A percentile compares a stretch with the other conserved stretches of the same genome.
Evolutionary conservation across 2,113 vertebrate genomes (phyloP).

Genomic region (Chaetura pelagica): DNA sequence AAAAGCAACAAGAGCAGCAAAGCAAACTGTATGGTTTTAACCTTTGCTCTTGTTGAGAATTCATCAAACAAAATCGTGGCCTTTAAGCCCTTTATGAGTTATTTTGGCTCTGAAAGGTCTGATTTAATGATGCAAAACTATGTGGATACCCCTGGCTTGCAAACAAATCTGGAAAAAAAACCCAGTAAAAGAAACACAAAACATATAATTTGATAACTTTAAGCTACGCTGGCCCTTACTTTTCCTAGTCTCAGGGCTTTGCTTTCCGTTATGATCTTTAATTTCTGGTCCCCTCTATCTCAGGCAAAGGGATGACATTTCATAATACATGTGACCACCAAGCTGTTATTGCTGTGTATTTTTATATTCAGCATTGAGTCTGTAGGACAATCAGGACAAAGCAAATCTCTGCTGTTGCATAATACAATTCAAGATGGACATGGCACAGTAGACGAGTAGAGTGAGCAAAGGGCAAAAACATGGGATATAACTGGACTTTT

Average conservation of each 20-base stretch:
- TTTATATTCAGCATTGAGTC: background rate
- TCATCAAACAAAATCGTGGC: background rate
- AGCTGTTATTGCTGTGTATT: background rate
- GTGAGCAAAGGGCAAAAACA: background rate
- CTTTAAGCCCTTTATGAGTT: background rate
- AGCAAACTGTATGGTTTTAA: background rate
- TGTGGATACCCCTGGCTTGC: background rate
- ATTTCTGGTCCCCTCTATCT: background rate
- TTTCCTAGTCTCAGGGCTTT: background rate
- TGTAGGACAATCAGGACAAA: background rate
- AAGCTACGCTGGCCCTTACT: background rate
- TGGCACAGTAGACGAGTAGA: background rate
- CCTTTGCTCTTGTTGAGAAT: conserved; percentile 13
- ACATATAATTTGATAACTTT: background rate
- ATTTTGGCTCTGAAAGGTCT: conserved; percentile 16
- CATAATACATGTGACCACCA: background rate
- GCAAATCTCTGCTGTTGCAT: background rate
- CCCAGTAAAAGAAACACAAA: background rate
- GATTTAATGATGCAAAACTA: conserved; percentile 27
- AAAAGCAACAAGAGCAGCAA: background rate
- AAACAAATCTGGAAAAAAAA: background rate
- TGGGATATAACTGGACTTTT: background rate
- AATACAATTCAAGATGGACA: background rate
- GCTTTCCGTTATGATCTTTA: background rate
- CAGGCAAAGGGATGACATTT: background rate